These are phyloP conservation scores for Calameuta pallipes DNA, from an alignment of 2,888 invertebrate species.

Conservation along the genomic window DNA sequence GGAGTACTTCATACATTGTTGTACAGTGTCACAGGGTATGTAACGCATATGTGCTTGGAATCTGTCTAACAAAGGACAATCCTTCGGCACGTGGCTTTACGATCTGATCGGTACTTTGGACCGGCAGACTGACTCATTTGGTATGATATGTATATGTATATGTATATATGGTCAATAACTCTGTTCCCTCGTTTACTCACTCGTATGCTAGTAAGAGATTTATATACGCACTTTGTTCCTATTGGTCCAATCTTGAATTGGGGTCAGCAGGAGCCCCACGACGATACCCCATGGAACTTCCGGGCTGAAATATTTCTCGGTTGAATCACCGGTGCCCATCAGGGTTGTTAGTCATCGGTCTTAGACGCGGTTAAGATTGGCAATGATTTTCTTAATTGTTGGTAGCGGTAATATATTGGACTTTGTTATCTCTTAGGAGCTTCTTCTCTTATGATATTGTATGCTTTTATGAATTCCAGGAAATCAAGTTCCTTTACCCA, in stretches of 20 bases:
- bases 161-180: too few species aligned
- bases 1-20: not conserved
- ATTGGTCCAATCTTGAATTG: not conserved
- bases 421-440: not conserved
- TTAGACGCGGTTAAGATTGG: not conserved
- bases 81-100: not conserved
- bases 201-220: not conserved
- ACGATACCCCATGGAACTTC: not conserved
- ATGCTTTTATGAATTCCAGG: not conserved
- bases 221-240: not conserved
- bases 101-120: not conserved
- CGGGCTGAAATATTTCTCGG: not conserved
- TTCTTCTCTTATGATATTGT: not conserved
- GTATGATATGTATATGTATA: not conserved
- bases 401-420: not conserved
- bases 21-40: not conserved
- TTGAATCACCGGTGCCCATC: not conserved
- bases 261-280: conserved; percentile 1
- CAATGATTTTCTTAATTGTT: not conserved
- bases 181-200: not conserved
- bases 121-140: not conserved
- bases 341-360: not conserved
- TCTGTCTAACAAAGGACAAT: not conserved
- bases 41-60: not conserved
- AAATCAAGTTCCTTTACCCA: not conserved